Base-by-base conservation (phyloP, 2,888 invertebrate species). In the Anthoptus insignis region DNA sequence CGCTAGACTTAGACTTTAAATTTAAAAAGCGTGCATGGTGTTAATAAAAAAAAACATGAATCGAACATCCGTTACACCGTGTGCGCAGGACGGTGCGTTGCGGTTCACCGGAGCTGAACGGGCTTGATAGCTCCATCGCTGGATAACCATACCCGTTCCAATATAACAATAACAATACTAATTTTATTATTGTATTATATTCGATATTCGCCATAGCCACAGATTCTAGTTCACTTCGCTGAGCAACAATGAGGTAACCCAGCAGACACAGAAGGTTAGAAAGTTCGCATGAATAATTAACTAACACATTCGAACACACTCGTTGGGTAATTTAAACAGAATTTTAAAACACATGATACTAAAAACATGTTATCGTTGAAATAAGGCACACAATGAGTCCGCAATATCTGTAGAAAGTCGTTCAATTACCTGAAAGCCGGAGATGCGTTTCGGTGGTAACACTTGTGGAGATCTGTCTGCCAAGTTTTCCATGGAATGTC, bases 401-500 rank as follows among this genome's bases (percentile, higher is more conserved):
- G 78, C 77, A 75, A 76, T 76, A 78, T 78, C 73, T 68, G 78
- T 89, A 89, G 88, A 88, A 88, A 89, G 88, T 77, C 68, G 71
- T 73, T 68, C 79, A 84, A 82, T 90, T 92, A 94, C 94, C 94
- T 94, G 94, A 81, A 92, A 91, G 74, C 87, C 90, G 77, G 93
- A 89, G 78, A 89, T 85, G 27, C 94, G 91, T 89, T 94, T 93
- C 78, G 91, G 91, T 71, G 91, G 87, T 72, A 91, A 81, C 77
- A 93, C 83, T 77, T 93, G 91, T 69, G 92, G 94, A 67, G 89
- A 85, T 77, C 92, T 89, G 74, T 94, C 94, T 72, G 89, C 94
- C 70, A 96, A 89, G 84, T 96, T 96, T 82, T 96, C 96, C 95
- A 96, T 96, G 0, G 96, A 96, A 70, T 96, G 94, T 49, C 96